phyloP scores from a whole-genome alignment of 2,888 invertebrate genomes.

The Lepidochrysops patricia region DNA sequence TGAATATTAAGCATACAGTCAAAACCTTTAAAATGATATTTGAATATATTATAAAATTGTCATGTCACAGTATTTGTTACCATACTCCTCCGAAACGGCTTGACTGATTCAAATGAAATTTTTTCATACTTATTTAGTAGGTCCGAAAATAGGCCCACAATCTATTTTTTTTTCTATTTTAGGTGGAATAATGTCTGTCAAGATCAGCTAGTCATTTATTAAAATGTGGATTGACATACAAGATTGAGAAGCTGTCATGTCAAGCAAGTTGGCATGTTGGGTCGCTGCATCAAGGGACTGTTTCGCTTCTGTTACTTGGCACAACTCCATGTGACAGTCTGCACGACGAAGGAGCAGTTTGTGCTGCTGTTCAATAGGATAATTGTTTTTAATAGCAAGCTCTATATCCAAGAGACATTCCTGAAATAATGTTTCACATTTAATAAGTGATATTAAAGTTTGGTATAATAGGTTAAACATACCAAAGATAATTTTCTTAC shows the following conservation, averaged over 20 bases:
- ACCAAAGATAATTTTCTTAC: constrained; percentile 41
- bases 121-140: too few species aligned
- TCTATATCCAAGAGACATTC: constrained; percentile 78
- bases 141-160: too few species aligned
- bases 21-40: not conserved
- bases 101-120: too few species aligned
- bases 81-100: too few species aligned
- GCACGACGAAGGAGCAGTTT: constrained; percentile 80
- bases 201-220: not conserved
- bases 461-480: not conserved
- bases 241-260: constrained; percentile 31
- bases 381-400: constrained; percentile 74
- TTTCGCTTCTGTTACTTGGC: constrained; percentile 47
- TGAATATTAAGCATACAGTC: not conserved
- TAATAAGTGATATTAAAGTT: not conserved
- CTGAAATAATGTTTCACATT: constrained; percentile 37
- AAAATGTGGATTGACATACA: constrained; percentile 29
- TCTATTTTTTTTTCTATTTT: too few species aligned
- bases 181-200: too few species aligned
- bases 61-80: too few species aligned
- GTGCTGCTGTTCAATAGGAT: constrained; percentile 75
- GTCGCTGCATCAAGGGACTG: constrained; percentile 36
- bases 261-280: constrained; percentile 31
- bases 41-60: too few species aligned
- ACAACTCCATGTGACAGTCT: constrained; percentile 76